Evolutionary conservation across 2,113 vertebrate genomes (phyloP).

Genomic region (Apodemus speciosus): DNA sequence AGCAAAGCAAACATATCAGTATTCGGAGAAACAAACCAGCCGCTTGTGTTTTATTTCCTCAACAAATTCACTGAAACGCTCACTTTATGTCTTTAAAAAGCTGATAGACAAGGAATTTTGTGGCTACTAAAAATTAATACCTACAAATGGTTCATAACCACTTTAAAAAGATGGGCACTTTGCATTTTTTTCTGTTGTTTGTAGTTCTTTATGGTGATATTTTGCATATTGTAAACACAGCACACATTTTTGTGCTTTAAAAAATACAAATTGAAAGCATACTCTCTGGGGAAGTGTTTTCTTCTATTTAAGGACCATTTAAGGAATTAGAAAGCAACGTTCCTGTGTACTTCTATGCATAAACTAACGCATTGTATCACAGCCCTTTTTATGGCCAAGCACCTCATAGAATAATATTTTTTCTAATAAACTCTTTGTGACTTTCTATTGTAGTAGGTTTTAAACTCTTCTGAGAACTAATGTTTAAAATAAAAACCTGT

Average conservation of each 20-base stretch:
- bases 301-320: constrained; percentile 33
- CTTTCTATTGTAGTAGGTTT: constrained; percentile 4
- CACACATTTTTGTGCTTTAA: constrained; percentile 13
- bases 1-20: too few species aligned
- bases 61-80: constrained; percentile 64
- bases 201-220: constrained; percentile 1
- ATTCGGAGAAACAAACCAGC: constrained; percentile 64
- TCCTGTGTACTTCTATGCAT: neutral
- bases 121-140: constrained; percentile 58
- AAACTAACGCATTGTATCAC: neutral
- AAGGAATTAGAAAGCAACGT: constrained; percentile 31
- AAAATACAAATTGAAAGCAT: constrained; percentile 5
- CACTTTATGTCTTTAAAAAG: constrained; percentile 65
- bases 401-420: constrained; percentile 57
- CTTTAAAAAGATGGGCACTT: constrained; percentile 40
- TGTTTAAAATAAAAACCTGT: constrained; percentile 44
- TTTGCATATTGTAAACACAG: constrained; percentile 12
- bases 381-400: constrained; percentile 2
- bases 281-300: constrained; percentile 49
- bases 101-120: constrained; percentile 61
- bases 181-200: constrained; percentile 25
- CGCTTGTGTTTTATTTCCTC: constrained; percentile 70
- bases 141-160: constrained; percentile 51
- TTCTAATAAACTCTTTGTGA: neutral
- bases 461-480: constrained; percentile 29